phyloP scores from a whole-genome alignment of 1,140 invertebrate species.

The Diorhabda elongata region DNA sequence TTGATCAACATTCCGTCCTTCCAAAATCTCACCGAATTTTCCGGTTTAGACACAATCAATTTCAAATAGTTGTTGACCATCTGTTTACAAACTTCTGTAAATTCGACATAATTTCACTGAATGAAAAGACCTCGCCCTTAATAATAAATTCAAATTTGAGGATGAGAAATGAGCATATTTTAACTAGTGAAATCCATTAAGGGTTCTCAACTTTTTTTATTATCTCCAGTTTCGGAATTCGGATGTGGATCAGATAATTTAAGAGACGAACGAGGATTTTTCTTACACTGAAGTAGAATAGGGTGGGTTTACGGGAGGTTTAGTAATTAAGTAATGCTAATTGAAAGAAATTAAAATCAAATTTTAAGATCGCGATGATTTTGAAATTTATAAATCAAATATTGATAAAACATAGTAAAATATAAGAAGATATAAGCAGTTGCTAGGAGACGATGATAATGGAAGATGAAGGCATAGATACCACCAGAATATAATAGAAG shows the following conservation, averaged over 20 bases:
- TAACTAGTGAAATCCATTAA: slow-evolving; percentile 30
- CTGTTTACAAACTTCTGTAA: slow-evolving; percentile 15
- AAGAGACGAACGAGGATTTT: slow-evolving; percentile 5
- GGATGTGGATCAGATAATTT: slow-evolving; percentile 9
- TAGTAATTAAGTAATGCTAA: not conserved
- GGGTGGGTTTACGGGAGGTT: not conserved
- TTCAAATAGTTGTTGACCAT: slow-evolving; percentile 8
- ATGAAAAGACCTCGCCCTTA: slow-evolving; percentile 5
- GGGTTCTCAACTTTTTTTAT: slow-evolving; percentile 25
- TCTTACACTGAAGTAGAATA: not conserved
- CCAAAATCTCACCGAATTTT: not conserved
- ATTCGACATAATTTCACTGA: slow-evolving; percentile 5
- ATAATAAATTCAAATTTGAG: slow-evolving; percentile 16
- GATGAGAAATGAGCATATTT: slow-evolving; percentile 33
- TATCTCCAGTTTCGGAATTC: slow-evolving; percentile 21
- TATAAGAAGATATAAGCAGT: no score
- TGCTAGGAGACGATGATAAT: no score
- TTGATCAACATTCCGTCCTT: not conserved
- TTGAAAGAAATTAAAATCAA: not conserved
- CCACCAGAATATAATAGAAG: no score
- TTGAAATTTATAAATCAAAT: no score
- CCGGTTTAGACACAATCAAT: slow-evolving; percentile 4
- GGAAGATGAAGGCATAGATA: no score
- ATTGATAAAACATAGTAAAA: no score
- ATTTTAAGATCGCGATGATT: no score